A percentile compares a stretch with the other conserved stretches of the same genome.
Evolutionary conservation across 2,888 invertebrate genomes (phyloP).

Genomic region (Hypomecis punctinalis): DNA sequence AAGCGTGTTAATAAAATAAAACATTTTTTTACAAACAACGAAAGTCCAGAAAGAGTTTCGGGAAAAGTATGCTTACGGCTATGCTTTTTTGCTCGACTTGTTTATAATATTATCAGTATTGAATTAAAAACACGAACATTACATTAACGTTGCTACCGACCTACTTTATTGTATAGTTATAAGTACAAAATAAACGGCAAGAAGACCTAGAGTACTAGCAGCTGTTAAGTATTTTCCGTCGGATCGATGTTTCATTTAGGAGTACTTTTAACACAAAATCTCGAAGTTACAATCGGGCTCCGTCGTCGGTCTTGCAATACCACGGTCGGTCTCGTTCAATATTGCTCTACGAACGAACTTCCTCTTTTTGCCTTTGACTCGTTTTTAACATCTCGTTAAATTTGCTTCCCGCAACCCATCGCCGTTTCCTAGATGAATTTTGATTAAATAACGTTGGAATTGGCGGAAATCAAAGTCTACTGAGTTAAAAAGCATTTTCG

Average conservation of each 20-base stretch:
- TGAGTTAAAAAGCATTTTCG: neutral
- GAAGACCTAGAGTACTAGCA: neutral
- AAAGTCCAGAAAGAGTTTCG: no score
- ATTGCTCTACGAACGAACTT: slow-evolving; percentile 44
- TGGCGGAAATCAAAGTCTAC: neutral
- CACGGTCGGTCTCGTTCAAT: slow-evolving; percentile 42
- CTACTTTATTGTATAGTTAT: neutral
- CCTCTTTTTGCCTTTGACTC: slow-evolving; percentile 51
- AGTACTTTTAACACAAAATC: slow-evolving; percentile 24
- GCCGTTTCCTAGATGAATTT: slow-evolving; percentile 46
- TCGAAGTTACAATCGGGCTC: slow-evolving; percentile 26
- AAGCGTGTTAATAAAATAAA: no score
- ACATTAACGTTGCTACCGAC: no score
- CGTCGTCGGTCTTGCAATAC: slow-evolving; percentile 40
- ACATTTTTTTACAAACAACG: no score
- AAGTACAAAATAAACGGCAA: neutral
- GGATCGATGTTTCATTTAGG: slow-evolving; percentile 24
- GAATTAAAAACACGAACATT: no score
- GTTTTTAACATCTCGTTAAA: slow-evolving; percentile 58
- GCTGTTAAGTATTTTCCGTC: slow-evolving; percentile 10
- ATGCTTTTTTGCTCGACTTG: no score
- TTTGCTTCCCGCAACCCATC: slow-evolving; percentile 43
- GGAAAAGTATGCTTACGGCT: no score
- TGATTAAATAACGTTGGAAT: slow-evolving; percentile 31
- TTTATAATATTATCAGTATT: no score